Base-by-base conservation (phyloP, 1,140 invertebrate genomes). In the Oedothorax gibbosus region DNA sequence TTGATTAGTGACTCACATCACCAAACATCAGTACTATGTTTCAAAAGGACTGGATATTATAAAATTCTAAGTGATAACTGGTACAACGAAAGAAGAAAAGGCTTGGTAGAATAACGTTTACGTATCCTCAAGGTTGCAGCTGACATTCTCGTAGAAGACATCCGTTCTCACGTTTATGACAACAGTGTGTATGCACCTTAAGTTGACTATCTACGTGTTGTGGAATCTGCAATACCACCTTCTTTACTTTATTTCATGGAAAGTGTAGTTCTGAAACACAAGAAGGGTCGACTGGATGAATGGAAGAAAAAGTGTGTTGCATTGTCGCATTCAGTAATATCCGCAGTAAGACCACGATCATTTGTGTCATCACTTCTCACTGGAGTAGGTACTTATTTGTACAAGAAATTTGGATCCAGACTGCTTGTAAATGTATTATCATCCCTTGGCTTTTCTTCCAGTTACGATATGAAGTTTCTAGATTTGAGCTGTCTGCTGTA, bases 281-380 rank as follows among this genome's bases (percentile, higher is more conserved):
- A 57, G 35, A 14, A 56, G 14, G 15, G 73, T 12, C 60, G 8
- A 2, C 35, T 76, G 73, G 73, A 57, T 56, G 14, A 3, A 9
- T 57, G n/a, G 9, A 76, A 20, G 60, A 76, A 76, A n/a, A 76
- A 56, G n/a, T 60, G 18, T 57, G 50, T 73, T 51, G 71, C 71
- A 50, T 51, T 73, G 14, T 11, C 71, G 53, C 71, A 73, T 54
- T 73, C 50, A 51, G 20, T 73, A n/a, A 35, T 73, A 51, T 51
- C 12, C 9, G 50, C 71, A 73, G 20, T 50, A 12, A 56, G 73
- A 56, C 73, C 54, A 10, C 73, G 54, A 9, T 76, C 51, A 9
- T 76, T 76, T 21, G 60, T 76, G 8, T 76, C 73, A 18, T 76
- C 53, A 10, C n/a, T 76, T 18, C 54, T 76, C 9, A 56, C 11